phyloP scores from a whole-genome alignment of 2,113 vertebrate genomes.

The Phaetusa simplex region DNA sequence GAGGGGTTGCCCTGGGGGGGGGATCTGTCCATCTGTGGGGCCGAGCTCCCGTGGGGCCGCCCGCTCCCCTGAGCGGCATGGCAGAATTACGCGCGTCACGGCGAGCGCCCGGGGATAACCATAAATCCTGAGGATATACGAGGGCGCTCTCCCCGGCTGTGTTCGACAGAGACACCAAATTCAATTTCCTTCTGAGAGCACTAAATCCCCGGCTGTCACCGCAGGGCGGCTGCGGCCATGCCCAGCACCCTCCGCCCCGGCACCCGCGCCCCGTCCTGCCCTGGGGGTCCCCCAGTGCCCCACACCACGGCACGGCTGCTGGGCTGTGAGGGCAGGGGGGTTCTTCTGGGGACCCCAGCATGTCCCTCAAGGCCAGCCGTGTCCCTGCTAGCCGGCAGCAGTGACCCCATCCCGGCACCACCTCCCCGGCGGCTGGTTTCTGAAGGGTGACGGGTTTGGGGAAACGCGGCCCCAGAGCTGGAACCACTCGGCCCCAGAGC shows the following conservation, averaged over 20 bases:
- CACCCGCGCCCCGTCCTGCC: background rate
- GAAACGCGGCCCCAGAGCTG: background rate
- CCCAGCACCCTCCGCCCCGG: rapidly evolving
- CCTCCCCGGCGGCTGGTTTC: rapidly evolving
- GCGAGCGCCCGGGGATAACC: background rate
- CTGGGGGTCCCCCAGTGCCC: rapidly evolving
- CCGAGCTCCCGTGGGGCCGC: rapidly evolving
- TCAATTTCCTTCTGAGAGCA: conserved; percentile 71
- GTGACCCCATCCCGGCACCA: rapidly evolving
- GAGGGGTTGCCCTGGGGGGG: background rate
- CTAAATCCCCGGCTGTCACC: conserved; percentile 56
- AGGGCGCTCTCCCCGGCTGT: conserved; percentile 28
- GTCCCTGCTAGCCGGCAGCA: rapidly evolving
- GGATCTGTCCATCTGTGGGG: rapidly evolving
- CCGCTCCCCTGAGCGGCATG: rapidly evolving
- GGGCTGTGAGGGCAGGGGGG: background rate
- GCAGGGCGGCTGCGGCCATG: rapidly evolving
- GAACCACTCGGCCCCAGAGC: rapidly evolving
- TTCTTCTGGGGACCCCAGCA: background rate
- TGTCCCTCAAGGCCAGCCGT: rapidly evolving
- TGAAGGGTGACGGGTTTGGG: background rate
- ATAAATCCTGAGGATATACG: conserved; percentile 71
- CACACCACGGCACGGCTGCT: rapidly evolving
- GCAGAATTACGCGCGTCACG: background rate
- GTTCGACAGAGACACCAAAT: conserved; percentile 75